Percentiles rank a stretch among this genome's conserved stretches.
These are phyloP conservation scores for Sinhomidia bicolor DNA, from an alignment of 2,888 invertebrate genomes.

Conservation along the genomic window DNA sequence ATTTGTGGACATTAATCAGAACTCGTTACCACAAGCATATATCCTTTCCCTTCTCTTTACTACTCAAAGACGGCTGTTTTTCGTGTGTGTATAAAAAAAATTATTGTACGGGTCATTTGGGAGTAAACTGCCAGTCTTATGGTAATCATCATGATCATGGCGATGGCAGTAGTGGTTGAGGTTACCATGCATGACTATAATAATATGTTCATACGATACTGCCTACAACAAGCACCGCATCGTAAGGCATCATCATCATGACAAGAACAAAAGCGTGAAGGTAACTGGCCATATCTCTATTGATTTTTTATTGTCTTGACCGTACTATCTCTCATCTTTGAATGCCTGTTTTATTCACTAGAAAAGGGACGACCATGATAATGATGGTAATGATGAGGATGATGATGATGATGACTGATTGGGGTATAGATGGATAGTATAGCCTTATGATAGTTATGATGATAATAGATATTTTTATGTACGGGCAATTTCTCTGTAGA, in stretches of 20 bases:
- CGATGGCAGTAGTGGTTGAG: neutral
- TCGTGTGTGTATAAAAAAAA: no score
- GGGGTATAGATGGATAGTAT: slow-evolving; percentile 11
- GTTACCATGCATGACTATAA: no score
- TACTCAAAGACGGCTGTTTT: neutral
- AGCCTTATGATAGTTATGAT: neutral
- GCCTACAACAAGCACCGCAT: no score
- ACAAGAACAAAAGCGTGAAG: slow-evolving; percentile 38
- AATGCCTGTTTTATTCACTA: slow-evolving; percentile 17
- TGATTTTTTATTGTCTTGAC: slow-evolving; percentile 44
- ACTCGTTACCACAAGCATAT: slow-evolving; percentile 60
- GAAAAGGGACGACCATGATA: neutral
- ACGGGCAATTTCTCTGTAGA: neutral
- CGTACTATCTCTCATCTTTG: slow-evolving; percentile 17
- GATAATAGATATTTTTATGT: neutral
- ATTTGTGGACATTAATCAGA: slow-evolving; percentile 65
- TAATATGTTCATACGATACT: no score
- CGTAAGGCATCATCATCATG: no score
- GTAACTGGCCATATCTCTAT: slow-evolving; percentile 33
- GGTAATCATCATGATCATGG: no score
- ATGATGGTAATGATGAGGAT: no score
- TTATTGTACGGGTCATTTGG: slow-evolving; percentile 9
- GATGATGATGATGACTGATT: slow-evolving; percentile 29
- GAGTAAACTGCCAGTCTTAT: slow-evolving; percentile 21
- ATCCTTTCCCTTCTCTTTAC: neutral